These are phyloP conservation scores for Lycophotia porphyrea DNA, from an alignment of 2,888 invertebrate genomes.

Conservation along the genomic window DNA sequence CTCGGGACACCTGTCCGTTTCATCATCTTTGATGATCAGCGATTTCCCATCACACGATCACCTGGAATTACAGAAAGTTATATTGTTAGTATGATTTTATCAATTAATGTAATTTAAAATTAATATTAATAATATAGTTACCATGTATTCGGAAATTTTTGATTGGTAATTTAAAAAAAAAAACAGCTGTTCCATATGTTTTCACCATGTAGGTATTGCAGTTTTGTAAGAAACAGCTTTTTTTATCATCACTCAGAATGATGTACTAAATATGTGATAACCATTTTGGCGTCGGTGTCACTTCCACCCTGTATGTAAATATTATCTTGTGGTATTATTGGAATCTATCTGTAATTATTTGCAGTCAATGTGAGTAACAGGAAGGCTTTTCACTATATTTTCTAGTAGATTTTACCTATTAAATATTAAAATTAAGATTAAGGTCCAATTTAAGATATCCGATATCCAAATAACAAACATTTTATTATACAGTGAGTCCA, in stretches of 20 bases:
- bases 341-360: background rate
- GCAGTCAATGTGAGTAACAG: background rate
- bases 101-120: background rate
- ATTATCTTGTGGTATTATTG: background rate
- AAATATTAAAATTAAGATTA: too few relatives aligned
- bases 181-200: too few relatives aligned
- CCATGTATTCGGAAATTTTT: too few relatives aligned
- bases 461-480: background rate
- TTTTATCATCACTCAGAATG: too few relatives aligned
- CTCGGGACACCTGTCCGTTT: slow-evolving; percentile 81
- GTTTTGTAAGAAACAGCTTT: too few relatives aligned
- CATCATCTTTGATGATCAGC: slow-evolving; percentile 76
- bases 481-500: background rate
- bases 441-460: background rate
- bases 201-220: too few relatives aligned
- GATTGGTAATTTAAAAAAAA: too few relatives aligned
- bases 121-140: too few relatives aligned
- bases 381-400: background rate
- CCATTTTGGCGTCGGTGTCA: too few relatives aligned
- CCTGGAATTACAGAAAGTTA: slow-evolving; percentile 72
- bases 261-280: too few relatives aligned
- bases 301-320: background rate
- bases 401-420: background rate
- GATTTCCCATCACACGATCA: slow-evolving; percentile 78
- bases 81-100: slow-evolving; percentile 12